Conservation (phyloP, 64 coral and sea anemone species). For the Stichodactyla mertensii region DNA sequence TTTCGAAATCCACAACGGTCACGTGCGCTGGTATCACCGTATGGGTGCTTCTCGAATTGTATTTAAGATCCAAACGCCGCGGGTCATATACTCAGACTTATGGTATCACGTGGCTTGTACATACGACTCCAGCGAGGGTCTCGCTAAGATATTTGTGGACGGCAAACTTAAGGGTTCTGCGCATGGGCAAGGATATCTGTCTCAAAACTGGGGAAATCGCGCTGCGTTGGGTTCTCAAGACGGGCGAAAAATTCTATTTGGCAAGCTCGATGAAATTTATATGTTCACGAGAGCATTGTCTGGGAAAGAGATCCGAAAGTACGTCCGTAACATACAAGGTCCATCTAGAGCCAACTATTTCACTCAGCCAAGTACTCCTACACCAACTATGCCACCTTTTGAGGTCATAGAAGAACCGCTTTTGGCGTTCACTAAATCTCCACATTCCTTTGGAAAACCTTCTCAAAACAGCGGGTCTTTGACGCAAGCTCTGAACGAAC, state of each 20-base stretch:
- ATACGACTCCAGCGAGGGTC: slow-evolving; percentile 60
- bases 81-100: slow-evolving; percentile 41
- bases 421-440: not conserved
- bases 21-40: slow-evolving; percentile 72
- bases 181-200: slow-evolving; percentile 64
- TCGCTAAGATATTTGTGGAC: slow-evolving; percentile 70
- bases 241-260: slow-evolving; percentile 51
- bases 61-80: slow-evolving; percentile 60
- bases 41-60: slow-evolving; percentile 48
- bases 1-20: slow-evolving; percentile 65
- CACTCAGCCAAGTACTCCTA: not conserved
- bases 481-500: not conserved
- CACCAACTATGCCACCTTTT: not conserved
- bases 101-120: slow-evolving; percentile 95
- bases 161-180: slow-evolving; percentile 55
- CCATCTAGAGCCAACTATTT: not conserved
- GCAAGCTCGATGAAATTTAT: slow-evolving; percentile 87
- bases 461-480: not conserved
- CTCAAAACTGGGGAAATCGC: slow-evolving; percentile 60
- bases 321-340: slow-evolving; percentile 45
- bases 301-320: slow-evolving; percentile 59
- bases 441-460: not conserved
- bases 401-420: not conserved
- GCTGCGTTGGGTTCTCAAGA: slow-evolving; percentile 74
- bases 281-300: slow-evolving; percentile 69